Base-by-base conservation (phyloP, 2,113 vertebrate species). In the Tetrax tetrax region DNA sequence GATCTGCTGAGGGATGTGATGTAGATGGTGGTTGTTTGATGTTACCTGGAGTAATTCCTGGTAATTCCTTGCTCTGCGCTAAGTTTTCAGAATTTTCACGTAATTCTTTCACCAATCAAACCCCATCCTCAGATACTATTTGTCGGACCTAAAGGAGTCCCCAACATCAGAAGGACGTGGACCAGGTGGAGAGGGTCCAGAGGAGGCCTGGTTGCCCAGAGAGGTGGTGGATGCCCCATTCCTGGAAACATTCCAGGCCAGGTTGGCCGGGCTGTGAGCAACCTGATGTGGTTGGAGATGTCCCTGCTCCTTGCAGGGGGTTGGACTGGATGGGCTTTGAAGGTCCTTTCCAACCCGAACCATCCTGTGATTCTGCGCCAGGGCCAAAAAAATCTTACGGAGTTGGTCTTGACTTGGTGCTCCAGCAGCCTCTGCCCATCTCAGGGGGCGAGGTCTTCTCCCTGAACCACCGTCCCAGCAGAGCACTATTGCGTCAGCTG, bases 311-410 rank as follows among this genome's bases (percentile, higher is more conserved):
- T 41, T 41, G 41, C 41, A 41, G 41, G 41, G 41, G 12, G 41
- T 41, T 41, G 41, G 41, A 41, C 41, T 41, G 41, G 41, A 12
- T 41, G 41, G 41, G 12, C 41, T 41, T 41, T 41, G 41, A 41
- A 41, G 41, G 41, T 41, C 41, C 41, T 12, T 41, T 41, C 41
- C 41, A 41, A 41, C 41, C 41, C 41, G 14, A 41, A 41, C 41
- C 41, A 41, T 41, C 12, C 41, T 41, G 12, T 41, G 38, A 41
- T 41, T 41, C 10, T 41, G 11, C 16, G 38, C 33, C 35, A 56
- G 31, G 31, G 21, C 17, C 60, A n/a, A 17, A 41, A 2, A 6
- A n/a, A 20, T 51, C 35, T 60, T 45, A 9, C 0, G 4, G 29
- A 22, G 10, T 31, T 10, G 6, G 14, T 17, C 50, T 12, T 4